Base-by-base conservation (phyloP, 2,797 vertebrate genomes). In the Chromis chromis region DNA sequence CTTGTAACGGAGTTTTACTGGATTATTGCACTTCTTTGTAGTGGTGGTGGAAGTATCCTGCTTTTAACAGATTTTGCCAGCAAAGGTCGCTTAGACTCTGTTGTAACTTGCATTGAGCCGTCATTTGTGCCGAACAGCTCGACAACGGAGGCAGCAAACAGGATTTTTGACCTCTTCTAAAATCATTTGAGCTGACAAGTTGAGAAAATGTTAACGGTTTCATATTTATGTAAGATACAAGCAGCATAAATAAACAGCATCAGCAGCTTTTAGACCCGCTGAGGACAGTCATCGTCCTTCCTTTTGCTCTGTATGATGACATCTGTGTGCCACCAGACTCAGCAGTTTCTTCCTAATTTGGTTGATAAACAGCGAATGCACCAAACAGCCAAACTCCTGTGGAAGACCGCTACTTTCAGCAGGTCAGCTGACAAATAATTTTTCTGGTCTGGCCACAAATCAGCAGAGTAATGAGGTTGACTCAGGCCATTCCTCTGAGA, bases 381-480 rank as follows among this genome's bases (percentile, higher is more conserved):
- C 66, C 53, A 39, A 5, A 57, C 24, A 54, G 24, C 8, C 36
- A 14, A 28, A 14, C 31, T 52, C 19, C 44, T 58, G 58, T 17
- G 46, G 50, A 24, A 68, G 58, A 69, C 48, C 58, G 67, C n/a
- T 42, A 36, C 10, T 11, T 36, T 36, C 33, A 36, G 33, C 25
- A 11, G n/a, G 49, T 81, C 72, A 81, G 77, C 66, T 79, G 79
- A 88, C 28, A 25, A 50, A 46, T 73, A 76, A 78, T 81, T 39
- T 53, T 24, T 14, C 53, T 25, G 53, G 71, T 63, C 54, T 63
- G 78, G 78, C 39, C 33, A 44, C 54, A 17, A 63, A 80, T 76
- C 2, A 80, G 48, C 36, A 59, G 52, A 25, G 40, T 69, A 39
- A 63, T 33, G 21, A 68, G 63, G 54, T 48, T 39, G 13, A 65